Base-by-base conservation (phyloP, 2,797 vertebrate species). In the Catamblyrhynchus diadema region DNA sequence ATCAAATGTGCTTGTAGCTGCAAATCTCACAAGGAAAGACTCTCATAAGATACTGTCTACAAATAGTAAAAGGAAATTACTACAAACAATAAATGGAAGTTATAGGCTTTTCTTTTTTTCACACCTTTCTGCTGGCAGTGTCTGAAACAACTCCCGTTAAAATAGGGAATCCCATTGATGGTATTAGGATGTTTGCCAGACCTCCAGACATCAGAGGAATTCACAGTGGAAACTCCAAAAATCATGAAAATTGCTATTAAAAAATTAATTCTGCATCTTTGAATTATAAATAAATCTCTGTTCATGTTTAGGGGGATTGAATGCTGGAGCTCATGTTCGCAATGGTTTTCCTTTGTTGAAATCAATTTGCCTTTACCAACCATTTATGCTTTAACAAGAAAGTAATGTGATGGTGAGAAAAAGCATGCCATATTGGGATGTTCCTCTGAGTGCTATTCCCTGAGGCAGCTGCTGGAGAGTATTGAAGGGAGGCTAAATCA, bases 361-460 rank as follows among this genome's bases (percentile, higher is more conserved):
- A 95, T 95, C 92, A 96, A 94, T 96, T 96, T 94, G 69, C 88
- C 75, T 79, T 71, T 80, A 61, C 84, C 61, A 87, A 51, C 92
- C 88, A 91, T 79, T 95, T 97, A 91, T 74, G 66, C 64, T 96
- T 95, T 91, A 95, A 94, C 87, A 92, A 75, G 93, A 82, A 95
- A 80, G 65, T 95, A 94, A 95, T 93, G 79, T 48, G 84, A 87
- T 92, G 86, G 94, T 95, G 89, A 92, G 95, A 95, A 93, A 97
- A 92, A 91, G 79, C 90, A 93, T 93, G 81, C 93, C 88, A 89
- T 93, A 91, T 80, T 83, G 93, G 88, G 88, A 83, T 96, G 88
- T 89, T 95, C 81, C 81, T 96, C 71, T 89, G 86, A 94, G 90
- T 82, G 78, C 78, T 90, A 71, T 94, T 96, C 92, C 93, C 88